A percentile compares a stretch with the other conserved stretches of the same genome.
Evolutionary conservation across 2,888 invertebrate genomes (phyloP).

Genomic region (Euzophera pinguis): DNA sequence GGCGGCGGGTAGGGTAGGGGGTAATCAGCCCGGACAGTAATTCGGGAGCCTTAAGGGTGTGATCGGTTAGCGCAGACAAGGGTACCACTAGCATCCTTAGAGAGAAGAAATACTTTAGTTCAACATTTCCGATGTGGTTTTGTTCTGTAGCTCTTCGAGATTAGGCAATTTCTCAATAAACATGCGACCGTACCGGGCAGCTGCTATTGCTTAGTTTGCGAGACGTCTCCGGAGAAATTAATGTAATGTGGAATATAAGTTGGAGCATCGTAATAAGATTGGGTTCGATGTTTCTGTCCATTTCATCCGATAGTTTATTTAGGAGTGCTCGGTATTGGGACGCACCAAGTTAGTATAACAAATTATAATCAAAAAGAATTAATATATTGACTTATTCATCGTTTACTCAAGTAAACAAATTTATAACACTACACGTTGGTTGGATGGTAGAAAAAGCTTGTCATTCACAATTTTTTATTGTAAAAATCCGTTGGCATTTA

Average conservation of each 20-base stretch:
- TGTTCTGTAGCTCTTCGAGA: slow-evolving; percentile 78
- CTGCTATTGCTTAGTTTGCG: slow-evolving; percentile 68
- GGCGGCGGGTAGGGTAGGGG: slow-evolving; percentile 45
- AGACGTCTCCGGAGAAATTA: slow-evolving; percentile 76
- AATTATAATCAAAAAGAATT: no score
- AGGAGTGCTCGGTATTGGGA: slow-evolving; percentile 37
- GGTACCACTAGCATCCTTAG: slow-evolving; percentile 71
- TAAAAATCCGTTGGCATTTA: no score
- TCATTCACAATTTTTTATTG: no score
- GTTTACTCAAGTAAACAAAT: no score
- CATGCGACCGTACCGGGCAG: slow-evolving; percentile 65
- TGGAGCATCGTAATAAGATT: slow-evolving; percentile 60
- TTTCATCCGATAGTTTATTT: slow-evolving; percentile 55
- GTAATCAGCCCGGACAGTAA: slow-evolving; percentile 77
- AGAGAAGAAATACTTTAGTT: slow-evolving; percentile 78
- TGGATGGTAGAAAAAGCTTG: no score
- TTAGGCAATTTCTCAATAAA: slow-evolving; percentile 77
- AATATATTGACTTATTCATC: no score
- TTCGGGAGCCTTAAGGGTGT: slow-evolving; percentile 77
- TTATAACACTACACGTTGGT: no score
- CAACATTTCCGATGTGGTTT: slow-evolving; percentile 77
- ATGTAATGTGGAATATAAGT: slow-evolving; percentile 71
- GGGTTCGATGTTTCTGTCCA: slow-evolving; percentile 61
- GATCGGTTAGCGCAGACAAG: slow-evolving; percentile 77
- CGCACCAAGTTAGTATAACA: not conserved